Evolutionary conservation across 1,140 invertebrate species (phyloP).

Genomic region (Anthonomus grandis): DNA sequence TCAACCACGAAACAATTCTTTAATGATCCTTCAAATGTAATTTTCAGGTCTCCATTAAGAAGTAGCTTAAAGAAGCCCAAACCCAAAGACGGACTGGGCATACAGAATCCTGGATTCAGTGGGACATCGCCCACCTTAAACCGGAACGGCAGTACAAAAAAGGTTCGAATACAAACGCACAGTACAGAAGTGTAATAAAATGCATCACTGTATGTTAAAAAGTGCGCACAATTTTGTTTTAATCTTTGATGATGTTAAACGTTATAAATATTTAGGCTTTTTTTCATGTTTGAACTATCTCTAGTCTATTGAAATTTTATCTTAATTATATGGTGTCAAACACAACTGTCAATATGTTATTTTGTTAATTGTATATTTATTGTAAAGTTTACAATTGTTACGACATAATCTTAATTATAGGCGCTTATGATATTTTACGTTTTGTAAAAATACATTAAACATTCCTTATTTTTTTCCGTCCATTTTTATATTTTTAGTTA

Average conservation of each 20-base stretch:
- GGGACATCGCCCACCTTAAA: slow-evolving; percentile 74
- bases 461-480: slow-evolving; percentile 20
- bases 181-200: slow-evolving; percentile 80
- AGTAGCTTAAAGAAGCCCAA: slow-evolving; percentile 80
- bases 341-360: too few species aligned
- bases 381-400: too few species aligned
- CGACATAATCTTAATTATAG: too few species aligned
- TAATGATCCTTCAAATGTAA: too few species aligned
- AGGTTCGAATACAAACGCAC: slow-evolving; percentile 83
- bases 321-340: too few species aligned
- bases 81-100: slow-evolving; percentile 64
- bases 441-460: too few species aligned
- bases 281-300: not conserved
- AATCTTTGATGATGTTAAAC: not conserved
- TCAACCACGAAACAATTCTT: too few species aligned
- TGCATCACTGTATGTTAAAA: not conserved
- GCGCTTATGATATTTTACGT: too few species aligned
- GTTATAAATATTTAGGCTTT: not conserved
- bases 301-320: not conserved
- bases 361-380: too few species aligned
- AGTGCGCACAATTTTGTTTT: too few species aligned
- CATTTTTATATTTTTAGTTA: slow-evolving; percentile 5
- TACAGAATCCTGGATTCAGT: slow-evolving; percentile 80
- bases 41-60: slow-evolving; percentile 67
- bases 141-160: slow-evolving; percentile 79